Evolutionary conservation across 2,797 vertebrate species (phyloP).

Genomic region (Danio tinwini): DNA sequence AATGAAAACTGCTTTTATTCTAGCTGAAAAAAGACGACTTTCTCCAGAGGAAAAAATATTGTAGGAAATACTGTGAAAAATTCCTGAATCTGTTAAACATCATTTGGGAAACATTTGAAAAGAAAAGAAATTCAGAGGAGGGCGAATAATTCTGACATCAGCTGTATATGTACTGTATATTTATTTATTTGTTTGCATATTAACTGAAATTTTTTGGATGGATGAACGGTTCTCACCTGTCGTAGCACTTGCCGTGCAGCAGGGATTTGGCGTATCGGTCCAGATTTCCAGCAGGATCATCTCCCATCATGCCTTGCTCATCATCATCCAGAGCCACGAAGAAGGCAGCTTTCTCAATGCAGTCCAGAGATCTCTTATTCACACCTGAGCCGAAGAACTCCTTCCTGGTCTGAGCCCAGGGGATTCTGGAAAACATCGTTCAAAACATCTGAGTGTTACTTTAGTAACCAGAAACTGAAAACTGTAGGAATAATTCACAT

Average conservation of each 20-base stretch:
- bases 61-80: too few species aligned
- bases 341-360: slow-evolving; percentile 88
- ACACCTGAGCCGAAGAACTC: slow-evolving; percentile 79
- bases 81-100: too few species aligned
- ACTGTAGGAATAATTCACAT: not conserved
- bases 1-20: too few species aligned
- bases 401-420: slow-evolving; percentile 84
- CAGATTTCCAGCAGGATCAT: slow-evolving; percentile 79
- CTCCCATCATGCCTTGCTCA: slow-evolving; percentile 80
- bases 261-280: slow-evolving; percentile 86
- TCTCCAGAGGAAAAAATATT: too few species aligned
- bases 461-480: not conserved
- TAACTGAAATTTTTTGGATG: not conserved
- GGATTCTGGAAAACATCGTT: slow-evolving; percentile 71
- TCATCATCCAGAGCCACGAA: slow-evolving; percentile 88
- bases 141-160: too few species aligned
- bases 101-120: too few species aligned
- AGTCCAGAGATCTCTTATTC: slow-evolving; percentile 82
- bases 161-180: too few species aligned
- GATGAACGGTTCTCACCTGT: slow-evolving; percentile 77
- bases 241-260: slow-evolving; percentile 86
- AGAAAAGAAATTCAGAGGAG: too few species aligned
- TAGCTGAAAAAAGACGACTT: too few species aligned
- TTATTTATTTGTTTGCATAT: too few species aligned
- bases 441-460: not conserved